Percentiles rank a stretch among this genome's conserved stretches.
phyloP scores from a whole-genome alignment of 2,797 vertebrate genomes.

The Gallinago solitaria region DNA sequence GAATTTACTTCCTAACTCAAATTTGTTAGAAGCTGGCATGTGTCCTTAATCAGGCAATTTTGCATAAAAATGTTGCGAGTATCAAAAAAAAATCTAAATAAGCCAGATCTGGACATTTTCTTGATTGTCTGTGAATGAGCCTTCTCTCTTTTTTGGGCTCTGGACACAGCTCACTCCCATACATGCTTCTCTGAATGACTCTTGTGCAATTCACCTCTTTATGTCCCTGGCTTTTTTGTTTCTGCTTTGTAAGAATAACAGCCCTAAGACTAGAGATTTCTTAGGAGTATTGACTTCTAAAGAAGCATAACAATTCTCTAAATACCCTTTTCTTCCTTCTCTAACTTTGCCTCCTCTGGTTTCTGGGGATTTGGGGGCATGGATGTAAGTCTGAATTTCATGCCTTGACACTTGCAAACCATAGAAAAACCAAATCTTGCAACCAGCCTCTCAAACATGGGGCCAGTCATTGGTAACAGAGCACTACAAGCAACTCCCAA shows the following conservation, averaged over 20 bases:
- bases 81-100: not conserved
- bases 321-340: not conserved
- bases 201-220: not conserved
- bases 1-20: not conserved
- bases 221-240: not conserved
- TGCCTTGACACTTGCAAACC: not conserved
- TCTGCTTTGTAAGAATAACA: not conserved
- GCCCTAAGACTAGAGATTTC: not conserved
- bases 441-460: not conserved
- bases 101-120: not conserved
- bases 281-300: not conserved
- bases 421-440: not conserved
- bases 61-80: not conserved
- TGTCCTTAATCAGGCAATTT: not conserved
- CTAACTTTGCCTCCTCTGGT: not conserved
- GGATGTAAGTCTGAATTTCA: not conserved
- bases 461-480: not conserved
- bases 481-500: not conserved
- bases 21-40: not conserved
- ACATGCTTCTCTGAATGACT: not conserved
- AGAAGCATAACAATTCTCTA: not conserved
- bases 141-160: accelerated
- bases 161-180: not conserved
- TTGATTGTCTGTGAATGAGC: not conserved
- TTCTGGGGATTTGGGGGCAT: accelerated